Conservation (phyloP, 2,113 vertebrate genomes). For the Puffinus mauretanicus region DNA sequence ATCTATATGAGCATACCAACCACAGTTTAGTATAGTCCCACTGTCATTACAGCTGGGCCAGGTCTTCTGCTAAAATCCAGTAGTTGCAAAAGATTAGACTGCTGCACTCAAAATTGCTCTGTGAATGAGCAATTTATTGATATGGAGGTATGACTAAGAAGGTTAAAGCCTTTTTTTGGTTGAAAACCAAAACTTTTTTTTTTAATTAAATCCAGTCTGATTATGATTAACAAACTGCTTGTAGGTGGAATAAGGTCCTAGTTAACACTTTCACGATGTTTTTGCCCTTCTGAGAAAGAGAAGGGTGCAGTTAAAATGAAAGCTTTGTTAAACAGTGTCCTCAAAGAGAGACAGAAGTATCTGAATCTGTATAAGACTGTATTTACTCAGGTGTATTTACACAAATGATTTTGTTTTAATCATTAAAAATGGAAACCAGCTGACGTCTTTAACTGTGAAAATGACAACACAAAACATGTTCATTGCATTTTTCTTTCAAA, state of each 20-base stretch:
- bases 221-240: not conserved
- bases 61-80: not conserved
- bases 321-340: not conserved
- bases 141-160: not conserved
- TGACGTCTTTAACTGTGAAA: not conserved
- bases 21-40: not conserved
- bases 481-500: not conserved
- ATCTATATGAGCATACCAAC: not conserved
- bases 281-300: not conserved
- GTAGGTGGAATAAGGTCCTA: not conserved
- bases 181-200: rapidly evolving
- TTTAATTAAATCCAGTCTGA: not conserved
- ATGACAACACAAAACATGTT: not conserved
- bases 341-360: not conserved
- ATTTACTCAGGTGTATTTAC: not conserved
- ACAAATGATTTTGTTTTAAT: constrained; percentile 5
- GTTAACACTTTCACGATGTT: not conserved
- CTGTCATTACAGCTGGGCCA: not conserved
- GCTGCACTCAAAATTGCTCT: not conserved
- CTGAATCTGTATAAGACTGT: not conserved
- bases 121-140: not conserved
- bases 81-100: not conserved
- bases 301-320: not conserved
- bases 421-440: constrained; percentile 11
- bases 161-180: rapidly evolving